Base-by-base conservation (phyloP, 1,140 invertebrate species). In the Drosophila pachea region DNA sequence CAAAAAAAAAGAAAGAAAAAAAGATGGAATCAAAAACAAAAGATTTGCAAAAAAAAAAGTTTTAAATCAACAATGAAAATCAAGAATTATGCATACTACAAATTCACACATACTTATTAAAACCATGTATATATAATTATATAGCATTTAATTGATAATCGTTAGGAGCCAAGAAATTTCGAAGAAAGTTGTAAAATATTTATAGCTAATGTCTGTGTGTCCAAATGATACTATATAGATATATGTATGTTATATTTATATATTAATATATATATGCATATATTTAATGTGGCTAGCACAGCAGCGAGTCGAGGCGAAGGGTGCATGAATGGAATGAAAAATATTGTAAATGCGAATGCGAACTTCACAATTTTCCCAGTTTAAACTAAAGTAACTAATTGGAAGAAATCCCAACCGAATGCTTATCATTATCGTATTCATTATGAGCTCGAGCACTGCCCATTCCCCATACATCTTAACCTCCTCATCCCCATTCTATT, bases 141-240 rank as follows among this genome's bases (percentile, higher is more conserved):
- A 29, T 74, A 74, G 70, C 65, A 64, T 73, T 68, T 75, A 67
- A 50, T 56, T 29, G 36, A 53, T 45, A 52, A 42, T 40, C 40
- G 55, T 45, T 66, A 52, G 60, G 54, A 42, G 50, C 33, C 50
- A 63, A 63, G 40, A 36, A 36, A 49, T 50, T 50, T 22, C 36
- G 58, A 65, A 40, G 11, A 4, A 65, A 58, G 61, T 70, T 65
- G 54, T 65, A 70, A 33, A 32, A 55, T 69, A 64, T 52, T 64
- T 69, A 69, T 69, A 64, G 53, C 61, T 56, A 64, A 66, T 74
- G 63, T 67, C 49, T 82, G 49, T 75, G 49, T 82, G 74, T 74
- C 69, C 74, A 74, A 75, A 62, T 75, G 65, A 76, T 70, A 78
- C 35, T 77, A 49, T 72, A 22, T 22, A 22, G 22, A 22, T 22